Percentiles rank a stretch among this genome's conserved stretches.
These are phyloP conservation scores for Limulus polyphemus DNA, from an alignment of 2,888 invertebrate species.

Conservation along the genomic window DNA sequence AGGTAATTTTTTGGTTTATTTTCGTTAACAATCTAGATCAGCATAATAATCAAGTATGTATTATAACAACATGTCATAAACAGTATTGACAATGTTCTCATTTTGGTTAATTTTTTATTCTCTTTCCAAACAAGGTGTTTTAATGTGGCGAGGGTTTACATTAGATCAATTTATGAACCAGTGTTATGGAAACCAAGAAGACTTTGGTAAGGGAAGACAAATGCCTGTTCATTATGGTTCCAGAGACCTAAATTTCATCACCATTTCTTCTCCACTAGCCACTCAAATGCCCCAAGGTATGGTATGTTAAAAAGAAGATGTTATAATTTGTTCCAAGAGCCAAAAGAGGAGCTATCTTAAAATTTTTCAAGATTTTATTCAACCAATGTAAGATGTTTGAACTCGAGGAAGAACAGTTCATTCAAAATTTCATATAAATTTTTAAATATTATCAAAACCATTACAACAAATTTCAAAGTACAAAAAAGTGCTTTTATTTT, in stretches of 20 bases:
- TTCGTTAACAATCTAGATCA: not conserved
- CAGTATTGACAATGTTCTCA: not conserved
- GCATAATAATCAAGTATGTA: no score
- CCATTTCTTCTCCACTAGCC: conserved; percentile 87
- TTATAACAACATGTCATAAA: no score
- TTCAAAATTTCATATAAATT: no score
- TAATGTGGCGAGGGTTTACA: conserved; percentile 79
- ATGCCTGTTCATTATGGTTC: conserved; percentile 98
- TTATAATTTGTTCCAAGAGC: not conserved
- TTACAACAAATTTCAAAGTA: no score
- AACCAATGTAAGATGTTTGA: no score
- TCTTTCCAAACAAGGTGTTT: conserved; percentile 47
- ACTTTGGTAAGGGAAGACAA: conserved; percentile 75
- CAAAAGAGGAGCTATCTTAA: not conserved
- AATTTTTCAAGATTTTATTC: not conserved
- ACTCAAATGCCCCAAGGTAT: conserved; percentile 91
- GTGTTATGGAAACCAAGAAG: conserved; percentile 84
- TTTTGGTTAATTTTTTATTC: not conserved
- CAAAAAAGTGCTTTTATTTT: no score
- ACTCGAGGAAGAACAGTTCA: no score
- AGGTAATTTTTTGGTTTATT: not conserved
- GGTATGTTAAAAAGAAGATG: not conserved
- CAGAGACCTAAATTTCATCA: conserved; percentile 69
- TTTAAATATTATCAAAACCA: no score
- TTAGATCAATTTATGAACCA: conserved; percentile 82